phyloP scores from a whole-genome alignment of 2,797 vertebrate species.

The Acanthurus leucopareius region DNA sequence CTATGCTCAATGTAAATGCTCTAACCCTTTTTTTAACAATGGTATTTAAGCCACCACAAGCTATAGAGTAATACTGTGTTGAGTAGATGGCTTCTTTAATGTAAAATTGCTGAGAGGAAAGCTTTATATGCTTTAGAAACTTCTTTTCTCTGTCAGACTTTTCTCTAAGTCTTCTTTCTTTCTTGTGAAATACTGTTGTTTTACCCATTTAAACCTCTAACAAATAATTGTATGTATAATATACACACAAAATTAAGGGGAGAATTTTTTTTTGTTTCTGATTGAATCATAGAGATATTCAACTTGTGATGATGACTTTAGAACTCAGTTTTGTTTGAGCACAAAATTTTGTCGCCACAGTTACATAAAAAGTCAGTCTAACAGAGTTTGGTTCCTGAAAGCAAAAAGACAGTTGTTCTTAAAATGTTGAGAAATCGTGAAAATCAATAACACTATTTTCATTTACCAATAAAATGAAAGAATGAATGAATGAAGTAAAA shows the following conservation, averaged over 20 bases:
- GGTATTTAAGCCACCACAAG: not conserved
- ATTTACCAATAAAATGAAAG: not conserved
- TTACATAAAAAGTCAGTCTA: too few relatives aligned
- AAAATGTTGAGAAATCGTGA: not conserved
- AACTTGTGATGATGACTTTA: too few relatives aligned
- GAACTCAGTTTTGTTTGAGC: too few relatives aligned
- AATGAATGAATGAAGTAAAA: not conserved
- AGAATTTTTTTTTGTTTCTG: too few relatives aligned
- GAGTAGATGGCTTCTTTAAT: not conserved
- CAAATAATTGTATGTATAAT: not conserved
- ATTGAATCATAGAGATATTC: too few relatives aligned
- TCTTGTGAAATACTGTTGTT: not conserved
- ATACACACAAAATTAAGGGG: not conserved
- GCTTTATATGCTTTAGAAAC: not conserved
- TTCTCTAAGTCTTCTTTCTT: not conserved
- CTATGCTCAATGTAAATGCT: not conserved
- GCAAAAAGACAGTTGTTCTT: not conserved
- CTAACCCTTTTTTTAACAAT: not conserved
- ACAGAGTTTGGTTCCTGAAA: not conserved
- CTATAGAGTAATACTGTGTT: constrained; percentile 42
- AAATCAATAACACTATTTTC: not conserved
- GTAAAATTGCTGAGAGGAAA: not conserved
- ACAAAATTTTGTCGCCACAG: too few relatives aligned
- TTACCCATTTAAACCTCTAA: not conserved
- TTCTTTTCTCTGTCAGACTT: not conserved